phyloP scores from a whole-genome alignment of 23 tunicate genomes.

The Ciona savignyi region DNA sequence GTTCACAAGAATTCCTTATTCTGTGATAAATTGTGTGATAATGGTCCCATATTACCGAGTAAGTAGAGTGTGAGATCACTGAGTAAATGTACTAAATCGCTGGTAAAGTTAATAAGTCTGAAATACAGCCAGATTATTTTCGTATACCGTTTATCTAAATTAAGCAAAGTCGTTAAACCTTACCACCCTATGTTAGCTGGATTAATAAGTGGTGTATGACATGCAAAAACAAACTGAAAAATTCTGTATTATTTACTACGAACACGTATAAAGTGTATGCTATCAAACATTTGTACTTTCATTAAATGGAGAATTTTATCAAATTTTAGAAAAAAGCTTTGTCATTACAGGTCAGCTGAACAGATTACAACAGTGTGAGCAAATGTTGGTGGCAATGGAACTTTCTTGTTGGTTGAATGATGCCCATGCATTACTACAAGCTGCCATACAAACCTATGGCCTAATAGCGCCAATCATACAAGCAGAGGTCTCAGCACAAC shows the following conservation, averaged over 20 bases:
- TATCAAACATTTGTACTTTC: background rate
- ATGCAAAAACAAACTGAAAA: background rate
- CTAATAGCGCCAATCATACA: conserved; percentile 73
- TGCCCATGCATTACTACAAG: conserved; percentile 48
- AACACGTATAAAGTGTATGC: background rate
- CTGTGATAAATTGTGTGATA: conserved; percentile 60
- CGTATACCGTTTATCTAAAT: no score
- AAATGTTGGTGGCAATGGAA: conserved; percentile 85
- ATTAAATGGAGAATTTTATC: no score
- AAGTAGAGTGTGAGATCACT: no score
- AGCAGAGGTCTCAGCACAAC: conserved; percentile 41
- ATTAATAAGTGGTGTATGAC: no score
- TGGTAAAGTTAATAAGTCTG: no score
- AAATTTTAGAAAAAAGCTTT: no score
- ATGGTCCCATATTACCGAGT: conserved; percentile 59
- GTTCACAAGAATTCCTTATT: conserved; percentile 34
- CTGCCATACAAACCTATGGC: conserved; percentile 68
- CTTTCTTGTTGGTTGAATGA: conserved; percentile 76
- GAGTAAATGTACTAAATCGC: no score
- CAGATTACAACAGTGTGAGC: conserved; percentile 70
- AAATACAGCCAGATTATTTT: no score
- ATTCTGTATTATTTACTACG: background rate
- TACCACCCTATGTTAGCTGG: no score
- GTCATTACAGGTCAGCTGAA: conserved; percentile 41
- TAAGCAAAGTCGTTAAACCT: no score